Evolutionary conservation across 2,888 invertebrate species (phyloP), one percentile per base, ranked within the genome.

Genomic region (Hypolimnas misippus): DNA sequence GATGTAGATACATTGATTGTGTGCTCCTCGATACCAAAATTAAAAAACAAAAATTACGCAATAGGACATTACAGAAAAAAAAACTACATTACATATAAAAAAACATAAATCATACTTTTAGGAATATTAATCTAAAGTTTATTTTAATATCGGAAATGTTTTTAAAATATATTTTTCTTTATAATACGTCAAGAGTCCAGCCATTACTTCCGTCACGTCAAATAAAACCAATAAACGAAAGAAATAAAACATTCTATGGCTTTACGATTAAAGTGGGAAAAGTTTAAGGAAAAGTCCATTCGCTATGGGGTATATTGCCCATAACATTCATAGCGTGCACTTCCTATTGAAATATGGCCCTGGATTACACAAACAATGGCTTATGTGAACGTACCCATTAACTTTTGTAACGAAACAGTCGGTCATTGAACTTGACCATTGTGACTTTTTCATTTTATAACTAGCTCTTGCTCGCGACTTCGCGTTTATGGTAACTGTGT

Each of bases 331-430:
- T 12, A 31, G 35, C 54, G 8, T 33, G 33, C 52, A 81, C 81
- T 86, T 86, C 86, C 86, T 84, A 79, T 77, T 75, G 73, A 69
- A 78, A 76, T 78, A 68, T 76, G 69, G 76, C 79, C 77, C 79
- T 83, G 73, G 77, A 82, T 88, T 82, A 78, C 84, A 82, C 81
- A 86, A 87, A 88, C 89, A 89, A 89, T 89, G 77, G 88, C 29
- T 4, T 7, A 49, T 49, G 49, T 49, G 25, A 49, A 49, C 1
- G 46, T 6, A 21, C 25, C 49, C 29, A 49, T 49, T 49, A 46
- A 49, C 25, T 29, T 29, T 29, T 49, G 49, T 29, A 49, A 49
- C 49, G 2, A 49, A 49, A 49, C 14, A 29, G 4, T 5, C 29
- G 49, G 25, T 25, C 49, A 25, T n/a, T 14, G 49, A 49, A 49